These are phyloP conservation scores for Sebastes trivittatus DNA, from an alignment of 2,797 vertebrate species.

Conservation along the genomic window DNA sequence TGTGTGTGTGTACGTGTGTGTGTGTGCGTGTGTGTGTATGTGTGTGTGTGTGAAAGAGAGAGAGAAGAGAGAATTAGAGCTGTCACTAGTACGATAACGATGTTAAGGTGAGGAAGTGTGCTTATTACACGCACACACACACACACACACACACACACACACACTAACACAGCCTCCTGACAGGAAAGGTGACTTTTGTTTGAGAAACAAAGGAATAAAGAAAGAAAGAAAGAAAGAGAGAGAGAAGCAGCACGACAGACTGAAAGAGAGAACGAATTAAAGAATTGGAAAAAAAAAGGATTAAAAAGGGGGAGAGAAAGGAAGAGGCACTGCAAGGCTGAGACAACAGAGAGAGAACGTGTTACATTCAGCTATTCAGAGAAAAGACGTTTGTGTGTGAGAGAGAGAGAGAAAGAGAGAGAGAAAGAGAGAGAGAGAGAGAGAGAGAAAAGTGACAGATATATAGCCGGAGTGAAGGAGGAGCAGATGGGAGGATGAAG, in stretches of 20 bases:
- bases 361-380: neutral
- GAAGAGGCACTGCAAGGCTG: neutral
- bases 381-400: neutral
- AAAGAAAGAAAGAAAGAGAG: neutral
- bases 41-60: neutral
- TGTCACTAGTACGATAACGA: slow-evolving; percentile 51
- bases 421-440: neutral
- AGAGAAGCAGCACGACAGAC: neutral
- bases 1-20: neutral
- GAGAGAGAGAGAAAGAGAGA: neutral
- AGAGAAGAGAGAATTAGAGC: slow-evolving; percentile 27
- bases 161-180: neutral
- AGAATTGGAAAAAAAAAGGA: neutral
- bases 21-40: neutral
- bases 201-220: neutral
- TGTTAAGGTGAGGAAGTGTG: slow-evolving; percentile 38
- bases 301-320: neutral
- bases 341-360: neutral
- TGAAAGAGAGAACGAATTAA: neutral
- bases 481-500: neutral
- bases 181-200: slow-evolving; percentile 62
- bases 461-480: neutral
- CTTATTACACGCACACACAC: slow-evolving; percentile 11
- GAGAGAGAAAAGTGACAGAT: neutral
- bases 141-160: slow-evolving; percentile 4